A percentile compares a stretch with the other conserved stretches of the same genome.
Conservation (phyloP, 2,888 invertebrate species). For the Megastigmus dorsalis region DNA sequence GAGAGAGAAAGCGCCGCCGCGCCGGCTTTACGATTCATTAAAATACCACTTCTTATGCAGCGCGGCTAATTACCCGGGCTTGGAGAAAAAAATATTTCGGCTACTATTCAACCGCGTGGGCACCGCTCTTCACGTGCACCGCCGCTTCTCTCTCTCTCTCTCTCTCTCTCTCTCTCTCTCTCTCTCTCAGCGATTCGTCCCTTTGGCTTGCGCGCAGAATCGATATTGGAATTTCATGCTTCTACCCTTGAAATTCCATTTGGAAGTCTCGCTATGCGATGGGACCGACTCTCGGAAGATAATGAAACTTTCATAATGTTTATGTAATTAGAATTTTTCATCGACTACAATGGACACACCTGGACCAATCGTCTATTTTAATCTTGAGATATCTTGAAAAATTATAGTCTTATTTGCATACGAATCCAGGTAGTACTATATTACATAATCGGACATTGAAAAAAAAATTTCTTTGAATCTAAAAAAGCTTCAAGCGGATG, state of each 20-base stretch:
- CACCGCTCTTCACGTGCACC: background rate
- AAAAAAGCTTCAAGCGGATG: too few species aligned
- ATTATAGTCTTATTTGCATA: too few species aligned
- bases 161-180: conserved; percentile 26
- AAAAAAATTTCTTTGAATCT: too few species aligned
- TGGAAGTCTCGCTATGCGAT: background rate
- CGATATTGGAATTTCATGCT: conserved; percentile 55
- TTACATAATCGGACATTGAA: too few species aligned
- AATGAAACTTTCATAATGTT: conserved; percentile 39
- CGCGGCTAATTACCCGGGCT: conserved; percentile 64
- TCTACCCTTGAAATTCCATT: conserved; percentile 54
- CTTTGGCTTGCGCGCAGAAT: conserved; percentile 28
- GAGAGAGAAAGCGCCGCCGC: too few species aligned
- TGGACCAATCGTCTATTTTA: too few species aligned
- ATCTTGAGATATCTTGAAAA: background rate
- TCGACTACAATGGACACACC: too few species aligned
- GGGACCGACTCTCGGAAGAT: background rate
- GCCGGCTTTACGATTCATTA: conserved; percentile 67
- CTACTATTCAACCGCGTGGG: conserved; percentile 33
- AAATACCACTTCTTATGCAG: conserved; percentile 70
- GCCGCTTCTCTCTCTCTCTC: conserved; percentile 35
- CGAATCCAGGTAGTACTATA: too few species aligned
- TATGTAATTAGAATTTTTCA: conserved; percentile 23
- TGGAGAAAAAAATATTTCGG: conserved; percentile 51
- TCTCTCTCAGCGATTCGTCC: conserved; percentile 10